Conservation (phyloP, 2,888 invertebrate genomes). For the Drosophila fungiperda region DNA sequence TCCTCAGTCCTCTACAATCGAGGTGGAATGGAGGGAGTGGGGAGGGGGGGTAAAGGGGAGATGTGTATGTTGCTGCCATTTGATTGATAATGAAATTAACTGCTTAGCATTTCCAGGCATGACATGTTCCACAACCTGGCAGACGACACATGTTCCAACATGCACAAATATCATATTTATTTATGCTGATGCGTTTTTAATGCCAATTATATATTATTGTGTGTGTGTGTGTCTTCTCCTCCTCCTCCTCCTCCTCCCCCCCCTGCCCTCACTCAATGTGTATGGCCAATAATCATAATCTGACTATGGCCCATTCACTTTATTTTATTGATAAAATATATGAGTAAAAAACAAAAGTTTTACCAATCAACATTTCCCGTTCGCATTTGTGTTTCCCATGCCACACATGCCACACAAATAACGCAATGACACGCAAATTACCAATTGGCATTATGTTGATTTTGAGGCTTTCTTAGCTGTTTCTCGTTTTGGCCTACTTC, state of each 20-base stretch:
- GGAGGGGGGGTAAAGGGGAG: background rate
- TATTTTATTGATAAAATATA: slow-evolving; percentile 72
- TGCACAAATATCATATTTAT: slow-evolving; percentile 22
- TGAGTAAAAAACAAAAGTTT: slow-evolving; percentile 34
- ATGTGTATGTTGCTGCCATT: slow-evolving; percentile 43
- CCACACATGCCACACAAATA: slow-evolving; percentile 58
- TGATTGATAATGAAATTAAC: slow-evolving; percentile 78
- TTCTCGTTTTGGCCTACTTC: background rate
- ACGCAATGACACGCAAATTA: slow-evolving; percentile 73
- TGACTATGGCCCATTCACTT: slow-evolving; percentile 31
- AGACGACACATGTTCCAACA: slow-evolving; percentile 47
- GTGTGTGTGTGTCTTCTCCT: slow-evolving; percentile 4
- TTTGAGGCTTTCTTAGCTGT: slow-evolving; percentile 20
- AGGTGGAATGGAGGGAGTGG: background rate
- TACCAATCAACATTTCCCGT: slow-evolving; percentile 47
- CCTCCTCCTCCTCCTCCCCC: background rate
- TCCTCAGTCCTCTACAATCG: background rate
- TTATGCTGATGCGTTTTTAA: slow-evolving; percentile 73
- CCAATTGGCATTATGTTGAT: slow-evolving; percentile 72
- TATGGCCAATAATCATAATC: slow-evolving; percentile 74
- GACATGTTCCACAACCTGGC: slow-evolving; percentile 42
- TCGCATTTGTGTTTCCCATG: background rate
- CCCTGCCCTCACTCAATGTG: slow-evolving; percentile 40
- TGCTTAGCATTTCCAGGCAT: slow-evolving; percentile 75
- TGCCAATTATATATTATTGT: slow-evolving; percentile 67